These are phyloP conservation scores for Podabrus alpinus DNA, from an alignment of 2,888 invertebrate genomes.

Conservation along the genomic window DNA sequence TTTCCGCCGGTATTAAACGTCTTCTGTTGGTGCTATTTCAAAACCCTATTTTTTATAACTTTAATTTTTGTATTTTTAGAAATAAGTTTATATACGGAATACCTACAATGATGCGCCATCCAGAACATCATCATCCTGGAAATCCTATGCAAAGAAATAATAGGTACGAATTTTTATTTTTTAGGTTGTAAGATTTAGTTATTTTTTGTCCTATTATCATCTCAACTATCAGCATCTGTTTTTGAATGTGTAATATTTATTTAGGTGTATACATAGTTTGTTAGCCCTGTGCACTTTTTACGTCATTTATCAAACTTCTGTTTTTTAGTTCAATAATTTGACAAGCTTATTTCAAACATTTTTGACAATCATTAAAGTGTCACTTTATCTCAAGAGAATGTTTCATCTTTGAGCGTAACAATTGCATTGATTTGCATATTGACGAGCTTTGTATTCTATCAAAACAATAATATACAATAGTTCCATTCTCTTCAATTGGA, in stretches of 20 bases:
- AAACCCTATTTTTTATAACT: neutral
- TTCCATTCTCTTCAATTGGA: neutral
- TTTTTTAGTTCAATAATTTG: neutral
- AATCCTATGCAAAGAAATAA: conserved; percentile 69
- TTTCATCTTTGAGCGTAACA: conserved; percentile 9
- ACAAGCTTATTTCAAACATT: neutral
- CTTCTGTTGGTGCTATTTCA: neutral
- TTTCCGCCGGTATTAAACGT: conserved; percentile 19
- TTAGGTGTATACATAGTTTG: neutral
- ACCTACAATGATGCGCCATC: conserved; percentile 54
- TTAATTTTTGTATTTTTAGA: conserved; percentile 5
- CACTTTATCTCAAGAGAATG: neutral
- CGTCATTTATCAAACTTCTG: neutral
- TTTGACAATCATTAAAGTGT: neutral
- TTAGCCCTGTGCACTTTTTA: neutral
- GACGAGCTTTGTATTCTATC: neutral
- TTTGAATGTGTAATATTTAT: neutral
- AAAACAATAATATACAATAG: neutral
- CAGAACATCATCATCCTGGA: conserved; percentile 66
- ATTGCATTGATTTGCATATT: neutral
- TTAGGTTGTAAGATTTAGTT: neutral
- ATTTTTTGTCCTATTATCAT: neutral
- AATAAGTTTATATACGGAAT: conserved; percentile 1
- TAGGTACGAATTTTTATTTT: conserved; percentile 47
- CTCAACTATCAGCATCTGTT: neutral